A percentile compares a stretch with the other conserved stretches of the same genome.
These are phyloP conservation scores for Setophaga petechia DNA, from an alignment of 2,113 vertebrate species.

Conservation along the genomic window DNA sequence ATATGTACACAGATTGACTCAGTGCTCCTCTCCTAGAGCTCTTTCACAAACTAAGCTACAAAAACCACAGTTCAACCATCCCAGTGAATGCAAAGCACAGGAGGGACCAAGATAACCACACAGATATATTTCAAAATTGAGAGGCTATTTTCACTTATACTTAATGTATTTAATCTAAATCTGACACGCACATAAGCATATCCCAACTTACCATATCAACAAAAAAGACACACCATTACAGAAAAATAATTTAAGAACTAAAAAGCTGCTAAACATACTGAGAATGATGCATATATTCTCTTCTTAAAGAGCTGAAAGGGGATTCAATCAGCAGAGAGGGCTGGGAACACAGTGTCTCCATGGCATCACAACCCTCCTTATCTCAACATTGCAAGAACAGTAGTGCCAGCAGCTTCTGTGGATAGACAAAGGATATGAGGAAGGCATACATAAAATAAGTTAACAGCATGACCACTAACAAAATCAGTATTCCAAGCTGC, in stretches of 20 bases:
- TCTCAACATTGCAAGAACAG: neutral
- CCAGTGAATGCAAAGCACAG: neutral
- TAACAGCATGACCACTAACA: neutral
- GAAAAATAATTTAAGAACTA: neutral
- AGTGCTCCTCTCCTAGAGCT: neutral
- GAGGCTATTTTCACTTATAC: neutral
- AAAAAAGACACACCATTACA: neutral
- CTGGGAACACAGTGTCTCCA: neutral
- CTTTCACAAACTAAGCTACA: neutral
- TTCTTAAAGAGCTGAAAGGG: neutral
- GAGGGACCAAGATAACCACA: neutral
- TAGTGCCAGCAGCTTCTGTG: neutral
- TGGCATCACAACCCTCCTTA: neutral
- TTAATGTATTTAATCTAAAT: neutral
- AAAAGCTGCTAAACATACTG: neutral
- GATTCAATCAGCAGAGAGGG: neutral
- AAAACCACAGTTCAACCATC: neutral
- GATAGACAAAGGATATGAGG: neutral
- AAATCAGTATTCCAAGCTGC: neutral
- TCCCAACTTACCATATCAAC: neutral
- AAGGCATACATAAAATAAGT: neutral
- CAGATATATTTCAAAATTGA: neutral
- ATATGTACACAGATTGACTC: neutral
- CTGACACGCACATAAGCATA: neutral
- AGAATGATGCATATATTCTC: neutral